These are phyloP conservation scores for Talpa occidentalis DNA, from an alignment of 2,113 vertebrate species.

Conservation along the genomic window DNA sequence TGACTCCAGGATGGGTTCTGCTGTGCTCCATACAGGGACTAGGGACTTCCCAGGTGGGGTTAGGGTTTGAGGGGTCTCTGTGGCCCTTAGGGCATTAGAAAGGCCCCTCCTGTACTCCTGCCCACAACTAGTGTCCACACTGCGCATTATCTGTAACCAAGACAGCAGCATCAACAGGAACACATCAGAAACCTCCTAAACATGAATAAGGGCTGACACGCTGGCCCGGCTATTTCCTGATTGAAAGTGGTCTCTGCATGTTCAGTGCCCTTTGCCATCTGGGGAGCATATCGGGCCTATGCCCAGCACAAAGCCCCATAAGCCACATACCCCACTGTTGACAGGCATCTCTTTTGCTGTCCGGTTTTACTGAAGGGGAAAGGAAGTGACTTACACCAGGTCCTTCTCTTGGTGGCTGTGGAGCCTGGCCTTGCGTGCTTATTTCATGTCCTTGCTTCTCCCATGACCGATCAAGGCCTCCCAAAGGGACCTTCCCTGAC, in stretches of 20 bases:
- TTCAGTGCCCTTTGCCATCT: background rate
- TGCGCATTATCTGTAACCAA: background rate
- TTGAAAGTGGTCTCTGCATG: background rate
- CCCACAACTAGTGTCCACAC: background rate
- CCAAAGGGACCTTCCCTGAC: background rate
- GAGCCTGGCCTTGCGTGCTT: background rate
- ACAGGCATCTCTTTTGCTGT: background rate
- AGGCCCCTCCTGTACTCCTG: fast-evolving
- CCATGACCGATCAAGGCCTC: background rate
- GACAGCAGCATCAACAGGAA: background rate
- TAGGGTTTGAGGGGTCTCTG: background rate
- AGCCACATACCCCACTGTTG: fast-evolving
- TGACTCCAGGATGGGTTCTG: fast-evolving
- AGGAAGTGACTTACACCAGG: too few species aligned
- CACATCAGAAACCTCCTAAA: background rate
- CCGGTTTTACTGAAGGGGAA: background rate
- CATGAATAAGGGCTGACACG: background rate
- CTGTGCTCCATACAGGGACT: fast-evolving
- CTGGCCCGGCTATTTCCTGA: background rate
- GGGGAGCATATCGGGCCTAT: background rate
- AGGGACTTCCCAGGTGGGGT: background rate
- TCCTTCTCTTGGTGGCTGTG: background rate
- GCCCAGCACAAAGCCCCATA: background rate
- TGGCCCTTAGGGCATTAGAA: background rate
- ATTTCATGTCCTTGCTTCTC: background rate